phyloP scores from a whole-genome alignment of 2,113 vertebrate genomes.

The Morone saxatilis region DNA sequence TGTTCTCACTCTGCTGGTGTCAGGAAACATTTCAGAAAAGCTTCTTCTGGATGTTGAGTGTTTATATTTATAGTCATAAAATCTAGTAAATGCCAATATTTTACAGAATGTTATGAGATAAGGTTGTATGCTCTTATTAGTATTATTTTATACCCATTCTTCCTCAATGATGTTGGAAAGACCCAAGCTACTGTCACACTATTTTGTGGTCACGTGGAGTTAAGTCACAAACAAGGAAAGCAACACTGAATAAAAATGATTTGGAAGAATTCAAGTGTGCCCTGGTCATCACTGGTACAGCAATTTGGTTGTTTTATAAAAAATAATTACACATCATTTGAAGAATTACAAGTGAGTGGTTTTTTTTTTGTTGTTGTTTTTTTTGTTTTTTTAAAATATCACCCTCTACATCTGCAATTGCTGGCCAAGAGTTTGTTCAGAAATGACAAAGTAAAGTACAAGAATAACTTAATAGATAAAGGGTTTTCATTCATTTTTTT shows the following conservation, averaged over 20 bases:
- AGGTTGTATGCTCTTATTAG: constrained; percentile 65
- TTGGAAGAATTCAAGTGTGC: constrained; percentile 63
- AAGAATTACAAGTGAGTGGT: background rate
- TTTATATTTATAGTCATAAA: constrained; percentile 79
- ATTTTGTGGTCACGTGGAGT: constrained; percentile 75
- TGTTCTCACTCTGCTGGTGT: constrained; percentile 57
- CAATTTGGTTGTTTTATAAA: background rate
- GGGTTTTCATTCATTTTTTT: background rate
- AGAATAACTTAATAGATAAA: background rate
- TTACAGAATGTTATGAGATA: constrained; percentile 76
- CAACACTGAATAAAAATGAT: constrained; percentile 83
- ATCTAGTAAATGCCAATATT: constrained; percentile 79
- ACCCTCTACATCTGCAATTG: background rate
- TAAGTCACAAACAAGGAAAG: constrained; percentile 69
- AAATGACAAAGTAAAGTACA: background rate
- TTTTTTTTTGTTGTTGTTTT: background rate
- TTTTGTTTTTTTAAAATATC: background rate
- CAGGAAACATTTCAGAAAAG: constrained; percentile 68
- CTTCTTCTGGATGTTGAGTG: constrained; percentile 77
- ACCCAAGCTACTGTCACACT: constrained; percentile 47
- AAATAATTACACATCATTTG: background rate
- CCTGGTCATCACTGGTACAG: constrained; percentile 37
- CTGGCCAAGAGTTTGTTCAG: too few relatives aligned
- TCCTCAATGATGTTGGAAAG: constrained; percentile 61
- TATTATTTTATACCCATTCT: constrained; percentile 81